Conservation (phyloP, 2,113 vertebrate species). For the Gambusia affinis region DNA sequence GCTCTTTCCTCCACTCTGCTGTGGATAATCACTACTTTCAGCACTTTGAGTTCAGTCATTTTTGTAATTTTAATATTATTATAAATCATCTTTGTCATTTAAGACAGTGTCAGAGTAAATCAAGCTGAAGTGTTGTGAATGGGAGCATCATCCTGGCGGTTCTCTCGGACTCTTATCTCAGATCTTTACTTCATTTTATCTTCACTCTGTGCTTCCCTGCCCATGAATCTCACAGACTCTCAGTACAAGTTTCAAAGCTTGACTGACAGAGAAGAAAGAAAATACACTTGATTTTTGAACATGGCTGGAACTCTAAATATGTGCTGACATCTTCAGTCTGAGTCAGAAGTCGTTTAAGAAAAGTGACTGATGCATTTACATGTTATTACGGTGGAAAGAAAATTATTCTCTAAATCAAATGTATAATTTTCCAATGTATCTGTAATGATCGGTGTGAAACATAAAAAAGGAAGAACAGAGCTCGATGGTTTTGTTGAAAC, state of each 20-base stretch:
- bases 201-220: neutral
- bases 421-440: too few species aligned
- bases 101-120: neutral
- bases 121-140: neutral
- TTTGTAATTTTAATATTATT: neutral
- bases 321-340: neutral
- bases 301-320: slow-evolving; percentile 13
- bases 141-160: neutral
- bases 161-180: neutral
- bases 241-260: slow-evolving; percentile 6
- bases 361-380: neutral
- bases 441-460: too few species aligned
- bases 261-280: slow-evolving; percentile 1
- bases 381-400: too few species aligned
- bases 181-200: neutral
- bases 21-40: neutral
- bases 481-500: too few species aligned
- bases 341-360: neutral
- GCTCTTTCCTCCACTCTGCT: neutral
- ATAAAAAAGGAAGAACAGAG: too few species aligned
- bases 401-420: too few species aligned
- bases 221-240: neutral
- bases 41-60: neutral
- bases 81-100: neutral
- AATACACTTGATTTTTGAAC: slow-evolving; percentile 16